phyloP scores from a whole-genome alignment of 2,797 vertebrate species.

The Sebastes hopkinsi region DNA sequence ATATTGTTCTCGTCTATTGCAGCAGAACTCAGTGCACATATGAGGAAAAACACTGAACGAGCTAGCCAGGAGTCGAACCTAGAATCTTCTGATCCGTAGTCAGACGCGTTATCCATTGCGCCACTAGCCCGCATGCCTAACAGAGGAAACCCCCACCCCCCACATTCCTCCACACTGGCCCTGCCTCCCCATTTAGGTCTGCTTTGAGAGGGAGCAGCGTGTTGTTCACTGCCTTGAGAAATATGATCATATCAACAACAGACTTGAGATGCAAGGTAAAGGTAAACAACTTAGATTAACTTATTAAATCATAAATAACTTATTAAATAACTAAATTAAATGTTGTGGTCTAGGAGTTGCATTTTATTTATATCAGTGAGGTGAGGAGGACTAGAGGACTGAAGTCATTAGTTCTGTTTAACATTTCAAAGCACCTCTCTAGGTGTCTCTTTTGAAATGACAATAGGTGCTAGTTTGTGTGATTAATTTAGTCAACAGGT shows the following conservation, averaged over 20 bases:
- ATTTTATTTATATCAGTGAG: background rate
- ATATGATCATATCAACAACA: background rate
- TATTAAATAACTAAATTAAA: too few relatives aligned
- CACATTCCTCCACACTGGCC: background rate
- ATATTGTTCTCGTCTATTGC: too few relatives aligned
- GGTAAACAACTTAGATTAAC: background rate
- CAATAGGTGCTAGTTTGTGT: background rate
- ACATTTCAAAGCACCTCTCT: background rate
- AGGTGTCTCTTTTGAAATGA: background rate
- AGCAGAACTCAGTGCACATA: too few relatives aligned
- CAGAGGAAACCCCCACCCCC: background rate
- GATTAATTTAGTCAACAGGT: background rate
- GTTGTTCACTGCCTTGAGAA: background rate
- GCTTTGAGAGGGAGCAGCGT: background rate
- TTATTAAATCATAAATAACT: too few relatives aligned
- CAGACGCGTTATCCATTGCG: slow-evolving; percentile 74
- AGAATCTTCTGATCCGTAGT: slow-evolving; percentile 76
- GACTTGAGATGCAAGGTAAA: background rate
- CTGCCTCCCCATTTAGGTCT: background rate
- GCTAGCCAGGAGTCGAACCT: slow-evolving; percentile 75
- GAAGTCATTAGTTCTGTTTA: background rate
- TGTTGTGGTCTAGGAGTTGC: background rate
- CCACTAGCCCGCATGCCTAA: slow-evolving; percentile 53
- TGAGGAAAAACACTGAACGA: slow-evolving; percentile 6
- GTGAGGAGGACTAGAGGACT: background rate